Conservation (phyloP, 2,888 invertebrate genomes). For the Epistrophe grossulariae region DNA sequence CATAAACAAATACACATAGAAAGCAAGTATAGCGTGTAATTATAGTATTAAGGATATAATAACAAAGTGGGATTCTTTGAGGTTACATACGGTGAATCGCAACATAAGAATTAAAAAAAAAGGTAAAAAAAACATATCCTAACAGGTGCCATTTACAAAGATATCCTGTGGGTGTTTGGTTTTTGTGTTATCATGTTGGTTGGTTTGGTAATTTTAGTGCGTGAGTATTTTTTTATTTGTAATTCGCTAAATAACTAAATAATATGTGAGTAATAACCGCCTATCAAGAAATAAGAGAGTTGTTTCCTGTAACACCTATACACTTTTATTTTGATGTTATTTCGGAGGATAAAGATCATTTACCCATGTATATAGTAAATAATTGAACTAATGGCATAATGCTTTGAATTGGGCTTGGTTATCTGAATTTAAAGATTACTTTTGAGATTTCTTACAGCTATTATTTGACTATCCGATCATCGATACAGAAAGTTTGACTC, state of each 20-base stretch:
- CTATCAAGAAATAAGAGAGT: constrained; percentile 31
- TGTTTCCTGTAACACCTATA: neutral
- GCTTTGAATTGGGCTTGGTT: no score
- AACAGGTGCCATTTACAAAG: constrained; percentile 52
- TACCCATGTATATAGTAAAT: no score
- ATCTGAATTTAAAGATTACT: no score
- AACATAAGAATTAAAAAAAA: neutral
- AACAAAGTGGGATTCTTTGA: constrained; percentile 46
- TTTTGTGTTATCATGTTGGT: neutral
- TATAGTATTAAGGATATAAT: constrained; percentile 46
- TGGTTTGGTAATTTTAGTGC: neutral
- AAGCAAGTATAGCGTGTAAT: constrained; percentile 50
- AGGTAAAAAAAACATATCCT: constrained; percentile 10
- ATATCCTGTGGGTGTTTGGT: constrained; percentile 9
- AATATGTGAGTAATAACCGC: constrained; percentile 45
- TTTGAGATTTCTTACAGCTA: no score
- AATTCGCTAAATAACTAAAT: constrained; percentile 54
- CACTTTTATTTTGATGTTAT: constrained; percentile 29
- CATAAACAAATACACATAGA: constrained; percentile 34
- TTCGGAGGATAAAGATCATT: constrained; percentile 44
- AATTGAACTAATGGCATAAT: no score
- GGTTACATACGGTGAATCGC: neutral
- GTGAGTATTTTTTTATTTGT: constrained; percentile 39
- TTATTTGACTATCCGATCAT: no score
- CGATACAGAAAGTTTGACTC: no score